Evolutionary conservation across 2,113 vertebrate species (phyloP).

Genomic region (Marmota flaviventris): DNA sequence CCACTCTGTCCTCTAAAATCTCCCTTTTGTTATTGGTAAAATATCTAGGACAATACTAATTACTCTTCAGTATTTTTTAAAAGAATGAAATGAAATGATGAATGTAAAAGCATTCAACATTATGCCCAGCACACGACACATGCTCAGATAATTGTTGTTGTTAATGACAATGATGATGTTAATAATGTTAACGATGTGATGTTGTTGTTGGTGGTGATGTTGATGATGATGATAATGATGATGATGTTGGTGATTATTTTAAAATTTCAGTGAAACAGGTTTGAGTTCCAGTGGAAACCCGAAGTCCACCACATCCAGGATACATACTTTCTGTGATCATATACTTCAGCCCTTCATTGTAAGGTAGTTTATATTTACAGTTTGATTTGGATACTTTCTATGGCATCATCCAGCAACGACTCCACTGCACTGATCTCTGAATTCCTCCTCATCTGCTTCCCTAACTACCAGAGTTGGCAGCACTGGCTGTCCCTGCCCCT

Average conservation of each 20-base stretch:
- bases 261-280: not conserved
- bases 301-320: not conserved
- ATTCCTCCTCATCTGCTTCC: conserved; percentile 71
- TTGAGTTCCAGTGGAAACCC: not conserved
- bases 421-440: conserved; percentile 18
- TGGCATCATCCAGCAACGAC: conserved; percentile 30
- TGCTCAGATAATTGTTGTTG: not conserved
- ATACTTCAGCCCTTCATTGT: not conserved
- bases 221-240: not conserved
- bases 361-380: not conserved
- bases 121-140: not conserved
- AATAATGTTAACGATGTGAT: too few relatives aligned
- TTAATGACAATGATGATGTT: too few relatives aligned
- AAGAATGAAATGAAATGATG: not conserved
- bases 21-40: not conserved
- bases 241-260: not conserved
- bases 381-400: not conserved
- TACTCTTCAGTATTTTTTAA: not conserved
- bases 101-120: not conserved
- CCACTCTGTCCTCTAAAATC: not conserved
- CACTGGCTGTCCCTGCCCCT: conserved; percentile 72
- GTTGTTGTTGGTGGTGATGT: too few relatives aligned
- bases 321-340: not conserved
- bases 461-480: conserved; percentile 68
- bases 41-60: not conserved